Conservation (phyloP, 2,113 vertebrate genomes). For the Strigops habroptila region DNA sequence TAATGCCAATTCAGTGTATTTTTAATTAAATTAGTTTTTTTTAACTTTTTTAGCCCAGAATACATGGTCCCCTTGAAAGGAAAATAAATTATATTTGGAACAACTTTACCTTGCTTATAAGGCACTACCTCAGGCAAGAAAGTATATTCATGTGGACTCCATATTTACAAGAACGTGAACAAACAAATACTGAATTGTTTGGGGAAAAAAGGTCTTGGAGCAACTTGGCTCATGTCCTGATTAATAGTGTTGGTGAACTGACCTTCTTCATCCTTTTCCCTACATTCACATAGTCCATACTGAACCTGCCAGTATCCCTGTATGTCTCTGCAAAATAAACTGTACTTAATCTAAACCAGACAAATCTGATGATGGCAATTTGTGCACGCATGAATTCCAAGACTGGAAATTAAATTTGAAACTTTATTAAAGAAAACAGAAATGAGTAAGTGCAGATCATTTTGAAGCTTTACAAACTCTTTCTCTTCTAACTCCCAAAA, state of each 20-base stretch:
- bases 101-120: neutral
- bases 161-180: neutral
- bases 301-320: neutral
- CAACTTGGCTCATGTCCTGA: neutral
- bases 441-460: neutral
- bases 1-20: neutral
- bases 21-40: no score
- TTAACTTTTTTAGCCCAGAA: neutral
- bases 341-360: neutral
- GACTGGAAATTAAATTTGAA: neutral
- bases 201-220: neutral
- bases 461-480: neutral
- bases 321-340: neutral
- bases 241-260: neutral
- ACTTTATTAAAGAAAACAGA: neutral
- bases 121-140: neutral
- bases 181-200: neutral
- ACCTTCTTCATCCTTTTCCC: neutral
- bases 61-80: neutral
- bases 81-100: neutral
- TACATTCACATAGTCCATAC: accelerated
- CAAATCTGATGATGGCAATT: neutral
- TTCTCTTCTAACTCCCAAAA: neutral
- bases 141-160: neutral
- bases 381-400: neutral